Evolutionary conservation across 2,888 invertebrate species (phyloP).

Genomic region (Macrophya alboannulata): DNA sequence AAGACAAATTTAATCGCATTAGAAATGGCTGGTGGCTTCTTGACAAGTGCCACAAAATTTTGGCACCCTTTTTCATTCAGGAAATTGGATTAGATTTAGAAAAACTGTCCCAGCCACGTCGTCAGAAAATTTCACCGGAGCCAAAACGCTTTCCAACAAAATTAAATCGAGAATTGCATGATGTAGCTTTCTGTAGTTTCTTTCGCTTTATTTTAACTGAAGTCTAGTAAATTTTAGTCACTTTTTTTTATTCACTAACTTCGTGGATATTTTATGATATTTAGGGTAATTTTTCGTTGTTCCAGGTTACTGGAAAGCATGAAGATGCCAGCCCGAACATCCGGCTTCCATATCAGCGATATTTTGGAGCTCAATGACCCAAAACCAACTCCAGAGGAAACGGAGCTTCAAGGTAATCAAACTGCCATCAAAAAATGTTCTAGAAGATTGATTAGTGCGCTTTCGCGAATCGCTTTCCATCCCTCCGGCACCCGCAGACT

Average conservation of each 20-base stretch:
- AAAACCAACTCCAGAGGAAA: conserved; percentile 74
- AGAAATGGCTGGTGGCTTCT: conserved; percentile 69
- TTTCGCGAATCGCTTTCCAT: background rate
- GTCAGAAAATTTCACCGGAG: background rate
- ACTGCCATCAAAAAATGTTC: background rate
- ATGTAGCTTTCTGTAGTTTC: background rate
- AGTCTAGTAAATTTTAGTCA: background rate
- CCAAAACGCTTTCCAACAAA: background rate
- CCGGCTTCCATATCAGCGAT: conserved; percentile 96
- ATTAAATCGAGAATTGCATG: background rate
- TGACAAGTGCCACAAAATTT: conserved; percentile 65
- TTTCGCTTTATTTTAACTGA: background rate
- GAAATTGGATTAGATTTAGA: conserved; percentile 59
- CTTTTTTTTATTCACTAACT: conserved; percentile 20
- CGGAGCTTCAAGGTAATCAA: conserved; percentile 72
- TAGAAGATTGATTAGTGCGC: background rate
- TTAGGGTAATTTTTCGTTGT: conserved; percentile 63
- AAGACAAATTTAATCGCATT: conserved; percentile 69
- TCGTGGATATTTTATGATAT: background rate
- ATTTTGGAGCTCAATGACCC: conserved; percentile 94
- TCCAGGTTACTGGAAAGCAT: conserved; percentile 91
- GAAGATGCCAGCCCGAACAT: conserved; percentile 90
- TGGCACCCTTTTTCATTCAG: conserved; percentile 50
- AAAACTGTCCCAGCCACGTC: background rate
- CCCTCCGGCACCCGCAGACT: background rate